Percentiles rank a stretch among this genome's conserved stretches.
These are phyloP conservation scores for Hesperia comma DNA, from an alignment of 2,888 invertebrate species.

Conservation along the genomic window DNA sequence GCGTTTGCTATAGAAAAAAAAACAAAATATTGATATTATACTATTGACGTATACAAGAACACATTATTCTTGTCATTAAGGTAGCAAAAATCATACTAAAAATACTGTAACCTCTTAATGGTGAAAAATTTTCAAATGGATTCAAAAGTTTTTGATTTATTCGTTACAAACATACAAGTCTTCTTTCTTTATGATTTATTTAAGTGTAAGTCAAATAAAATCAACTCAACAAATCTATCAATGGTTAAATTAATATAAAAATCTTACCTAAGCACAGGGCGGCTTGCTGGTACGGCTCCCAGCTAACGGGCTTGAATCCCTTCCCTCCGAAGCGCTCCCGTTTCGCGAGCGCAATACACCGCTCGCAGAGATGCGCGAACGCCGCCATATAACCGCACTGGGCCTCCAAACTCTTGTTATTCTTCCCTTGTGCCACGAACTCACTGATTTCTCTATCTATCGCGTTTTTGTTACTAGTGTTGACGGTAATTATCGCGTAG, in stretches of 20 bases:
- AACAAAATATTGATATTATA: too few relatives aligned
- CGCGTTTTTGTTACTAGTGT: constrained; percentile 80
- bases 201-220: too few relatives aligned
- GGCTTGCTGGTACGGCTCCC: constrained; percentile 85
- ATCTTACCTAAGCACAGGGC: constrained; percentile 84
- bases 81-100: too few relatives aligned
- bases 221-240: too few relatives aligned
- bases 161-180: too few relatives aligned
- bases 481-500: constrained; percentile 88
- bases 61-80: too few relatives aligned
- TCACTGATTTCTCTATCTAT: constrained; percentile 80
- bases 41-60: too few relatives aligned
- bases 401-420: constrained; percentile 86
- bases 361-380: constrained; percentile 88
- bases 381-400: constrained; percentile 92
- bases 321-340: constrained; percentile 72
- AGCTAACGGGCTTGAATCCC: constrained; percentile 74
- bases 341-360: constrained; percentile 83
- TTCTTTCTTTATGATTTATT: too few relatives aligned
- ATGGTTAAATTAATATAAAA: too few relatives aligned
- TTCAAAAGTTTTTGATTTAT: too few relatives aligned
- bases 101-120: too few relatives aligned
- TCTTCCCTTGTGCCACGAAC: constrained; percentile 78
- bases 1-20: constrained; percentile 81
- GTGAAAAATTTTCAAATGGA: too few relatives aligned